phyloP scores from a whole-genome alignment of 2,888 invertebrate genomes.

The Cephus sareptanus region DNA sequence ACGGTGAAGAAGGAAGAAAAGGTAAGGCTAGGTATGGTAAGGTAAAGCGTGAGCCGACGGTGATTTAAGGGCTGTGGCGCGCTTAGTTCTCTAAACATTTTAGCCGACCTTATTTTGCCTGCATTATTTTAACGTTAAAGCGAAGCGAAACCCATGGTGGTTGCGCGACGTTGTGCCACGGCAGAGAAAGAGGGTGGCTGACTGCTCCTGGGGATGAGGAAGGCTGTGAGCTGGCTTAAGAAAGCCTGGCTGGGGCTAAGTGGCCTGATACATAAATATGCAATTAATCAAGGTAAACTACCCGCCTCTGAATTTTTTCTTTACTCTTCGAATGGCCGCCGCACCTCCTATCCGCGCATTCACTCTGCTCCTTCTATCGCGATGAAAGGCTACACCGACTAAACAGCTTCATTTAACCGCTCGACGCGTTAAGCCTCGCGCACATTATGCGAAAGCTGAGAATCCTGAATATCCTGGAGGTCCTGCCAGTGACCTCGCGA shows the following conservation, averaged over 20 bases:
- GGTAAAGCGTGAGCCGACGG: constrained; percentile 32
- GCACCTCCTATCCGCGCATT: constrained; percentile 10
- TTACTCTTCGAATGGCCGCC: constrained; percentile 17
- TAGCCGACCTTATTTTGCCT: constrained; percentile 57
- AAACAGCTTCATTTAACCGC: constrained; percentile 51
- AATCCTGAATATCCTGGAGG: too few relatives aligned
- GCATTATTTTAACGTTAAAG: constrained; percentile 59
- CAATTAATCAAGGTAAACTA: constrained; percentile 61
- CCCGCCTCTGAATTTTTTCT: constrained; percentile 26
- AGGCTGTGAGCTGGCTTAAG: constrained; percentile 34
- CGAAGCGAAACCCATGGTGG: constrained; percentile 33
- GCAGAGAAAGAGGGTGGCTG: constrained; percentile 7
- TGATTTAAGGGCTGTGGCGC: constrained; percentile 51
- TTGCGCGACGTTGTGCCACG: constrained; percentile 5
- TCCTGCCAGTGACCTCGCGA: too few relatives aligned
- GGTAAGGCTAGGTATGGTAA: constrained; percentile 2
- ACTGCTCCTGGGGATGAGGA: constrained; percentile 15
- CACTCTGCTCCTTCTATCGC: too few relatives aligned
- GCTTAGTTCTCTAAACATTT: constrained; percentile 59
- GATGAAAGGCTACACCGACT: constrained; percentile 25
- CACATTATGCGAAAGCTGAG: too few relatives aligned
- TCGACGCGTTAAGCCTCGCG: constrained; percentile 11
- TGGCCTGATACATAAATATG: constrained; percentile 61
- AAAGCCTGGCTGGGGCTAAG: constrained; percentile 51
- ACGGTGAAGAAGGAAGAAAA: constrained; percentile 16